Evolutionary conservation across 2,797 vertebrate species (phyloP), one percentile per base, ranked within the genome.

Genomic region (Vireo griseus): DNA sequence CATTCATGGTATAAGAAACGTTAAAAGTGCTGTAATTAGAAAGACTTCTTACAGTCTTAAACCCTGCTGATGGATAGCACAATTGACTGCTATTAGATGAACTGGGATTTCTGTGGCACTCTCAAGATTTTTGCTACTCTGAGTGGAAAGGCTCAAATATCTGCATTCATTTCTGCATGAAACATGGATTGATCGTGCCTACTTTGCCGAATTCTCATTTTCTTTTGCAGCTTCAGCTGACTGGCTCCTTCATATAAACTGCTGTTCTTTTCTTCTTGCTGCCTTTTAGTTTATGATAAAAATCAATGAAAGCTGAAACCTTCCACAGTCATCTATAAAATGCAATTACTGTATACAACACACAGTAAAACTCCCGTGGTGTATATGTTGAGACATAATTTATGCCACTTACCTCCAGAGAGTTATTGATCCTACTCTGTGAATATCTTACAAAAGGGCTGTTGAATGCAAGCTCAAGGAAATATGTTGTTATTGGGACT

Each of bases 291-390:
- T 98, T 98, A 98, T 98, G 98, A 98, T 98, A 97, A 97, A 98
- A 99, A 99, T 98, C 98, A 98, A 98, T 99, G 98, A 94, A 96
- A 97, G 98, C 97, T 98, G 98, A 98, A 98, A 97, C 97, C 97
- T 98, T 98, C 97, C 96, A 97, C 97, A 97, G 97, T 93, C 97
- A 97, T 98, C 98, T 98, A 98, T 98, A 97, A 98, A 98, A 98
- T 97, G 97, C 98, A 98, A 98, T 98, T 98, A 98, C 97, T 97
- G 94, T 97, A 97, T 97, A 98, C 97, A 98, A 98, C 98, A 97
- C 92, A 97, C 96, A 95, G 97, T 97, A 97, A 97, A 97, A 97
- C 98, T 97, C 97, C 96, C 72, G 95, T 97, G 97, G 97, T 98
- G 97, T 98, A 94, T 98, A 97, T 88, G 97, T 98, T 97, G 95